Conservation (phyloP, 1,140 invertebrate genomes). For the Pogonus chalceus region DNA sequence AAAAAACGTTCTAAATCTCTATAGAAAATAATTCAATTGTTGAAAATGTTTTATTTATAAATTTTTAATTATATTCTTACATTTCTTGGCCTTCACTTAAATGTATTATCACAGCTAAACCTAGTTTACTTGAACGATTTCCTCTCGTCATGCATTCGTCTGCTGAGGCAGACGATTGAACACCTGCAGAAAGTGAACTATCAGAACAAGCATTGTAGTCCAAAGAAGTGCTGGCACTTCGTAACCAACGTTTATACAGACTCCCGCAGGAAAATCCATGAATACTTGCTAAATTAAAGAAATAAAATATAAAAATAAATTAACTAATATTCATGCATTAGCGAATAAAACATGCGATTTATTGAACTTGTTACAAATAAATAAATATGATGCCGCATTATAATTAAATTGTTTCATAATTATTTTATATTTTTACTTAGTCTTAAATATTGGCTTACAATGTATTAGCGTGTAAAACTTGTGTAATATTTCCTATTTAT, state of each 20-base stretch:
- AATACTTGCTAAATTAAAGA: not conserved
- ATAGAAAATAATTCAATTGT: constrained; percentile 23
- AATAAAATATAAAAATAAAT: too few species aligned
- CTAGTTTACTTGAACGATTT: constrained; percentile 41
- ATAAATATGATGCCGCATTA: too few species aligned
- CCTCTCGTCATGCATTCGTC: constrained; percentile 14
- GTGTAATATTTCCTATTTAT: too few species aligned
- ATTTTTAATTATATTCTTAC: constrained; percentile 39
- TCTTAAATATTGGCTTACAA: too few species aligned
- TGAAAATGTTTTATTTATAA: constrained; percentile 34
- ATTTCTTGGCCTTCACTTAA: constrained; percentile 37
- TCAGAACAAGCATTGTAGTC: constrained; percentile 15
- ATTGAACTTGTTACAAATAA: too few species aligned
- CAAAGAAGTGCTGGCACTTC: constrained; percentile 23
- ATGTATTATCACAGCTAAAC: constrained; percentile 44
- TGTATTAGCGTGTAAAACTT: too few species aligned
- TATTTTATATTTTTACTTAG: too few species aligned
- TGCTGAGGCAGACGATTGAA: constrained; percentile 13
- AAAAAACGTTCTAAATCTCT: constrained; percentile 56
- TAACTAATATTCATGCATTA: too few species aligned
- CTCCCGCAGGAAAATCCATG: constrained; percentile 22
- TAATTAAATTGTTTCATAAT: too few species aligned
- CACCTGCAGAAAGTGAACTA: constrained; percentile 15
- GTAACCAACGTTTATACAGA: constrained; percentile 23
- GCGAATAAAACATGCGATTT: too few species aligned